Evolutionary conservation across 2,888 invertebrate genomes (phyloP).

Genomic region (Gymnosoma rotundatum): DNA sequence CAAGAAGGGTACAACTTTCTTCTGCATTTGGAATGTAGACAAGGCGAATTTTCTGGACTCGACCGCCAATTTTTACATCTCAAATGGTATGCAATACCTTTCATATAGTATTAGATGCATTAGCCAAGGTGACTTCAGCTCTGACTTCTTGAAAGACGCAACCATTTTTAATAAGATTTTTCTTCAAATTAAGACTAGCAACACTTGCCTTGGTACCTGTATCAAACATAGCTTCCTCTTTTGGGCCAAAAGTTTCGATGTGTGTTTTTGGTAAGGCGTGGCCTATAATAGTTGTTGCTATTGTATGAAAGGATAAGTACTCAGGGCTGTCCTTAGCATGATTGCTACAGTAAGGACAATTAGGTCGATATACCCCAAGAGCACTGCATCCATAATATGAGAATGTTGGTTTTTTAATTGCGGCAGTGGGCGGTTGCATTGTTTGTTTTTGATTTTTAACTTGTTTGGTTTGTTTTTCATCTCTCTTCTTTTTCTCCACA

Average conservation of each 20-base stretch:
- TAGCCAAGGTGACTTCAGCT: conserved; percentile 44
- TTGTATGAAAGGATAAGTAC: conserved; percentile 30
- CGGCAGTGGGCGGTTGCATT: neutral
- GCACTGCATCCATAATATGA: conserved; percentile 32
- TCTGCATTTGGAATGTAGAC: conserved; percentile 22
- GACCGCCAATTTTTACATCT: conserved; percentile 17
- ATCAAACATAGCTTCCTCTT: conserved; percentile 25
- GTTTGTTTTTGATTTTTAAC: neutral
- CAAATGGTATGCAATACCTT: neutral
- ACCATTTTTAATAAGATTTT: conserved; percentile 35
- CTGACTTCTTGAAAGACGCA: conserved; percentile 52
- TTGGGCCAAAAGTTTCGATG: conserved; percentile 4
- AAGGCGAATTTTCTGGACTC: conserved; percentile 1
- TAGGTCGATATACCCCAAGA: conserved; percentile 24
- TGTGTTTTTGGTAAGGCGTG: conserved; percentile 44
- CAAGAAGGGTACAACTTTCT: conserved; percentile 9
- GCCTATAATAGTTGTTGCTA: conserved; percentile 41
- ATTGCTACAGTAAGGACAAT: conserved; percentile 20
- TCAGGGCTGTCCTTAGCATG: conserved; percentile 23
- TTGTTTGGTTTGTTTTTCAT: neutral
- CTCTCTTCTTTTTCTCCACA: conserved; percentile 10
- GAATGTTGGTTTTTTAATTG: conserved; percentile 5
- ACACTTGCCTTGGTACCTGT: conserved; percentile 48
- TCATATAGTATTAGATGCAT: neutral
- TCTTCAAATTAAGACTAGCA: conserved; percentile 19